Conservation (phyloP, 2,113 vertebrate genomes). For the Dasyornis broadbenti region DNA sequence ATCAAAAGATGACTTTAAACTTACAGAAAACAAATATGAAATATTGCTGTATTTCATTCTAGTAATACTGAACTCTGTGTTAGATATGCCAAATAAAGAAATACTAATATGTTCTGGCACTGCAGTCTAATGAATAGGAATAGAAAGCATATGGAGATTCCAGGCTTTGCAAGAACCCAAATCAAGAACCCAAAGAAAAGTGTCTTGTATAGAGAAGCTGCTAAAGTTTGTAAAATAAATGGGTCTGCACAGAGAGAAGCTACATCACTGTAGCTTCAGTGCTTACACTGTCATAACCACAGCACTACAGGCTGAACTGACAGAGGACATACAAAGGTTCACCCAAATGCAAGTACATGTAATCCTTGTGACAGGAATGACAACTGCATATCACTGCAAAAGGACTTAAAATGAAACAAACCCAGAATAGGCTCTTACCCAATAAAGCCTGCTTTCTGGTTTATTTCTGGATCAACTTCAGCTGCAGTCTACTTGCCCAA, state of each 20-base stretch:
- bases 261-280: background rate
- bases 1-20: background rate
- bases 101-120: background rate
- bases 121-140: background rate
- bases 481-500: background rate
- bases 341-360: background rate
- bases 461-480: background rate
- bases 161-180: background rate
- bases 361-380: background rate
- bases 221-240: background rate
- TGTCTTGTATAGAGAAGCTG: background rate
- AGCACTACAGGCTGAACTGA: background rate
- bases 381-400: fast-evolving
- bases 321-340: background rate
- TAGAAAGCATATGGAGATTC: background rate
- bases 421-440: background rate
- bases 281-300: background rate
- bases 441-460: background rate
- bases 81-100: background rate
- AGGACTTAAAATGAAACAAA: background rate
- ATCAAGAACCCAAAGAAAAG: background rate
- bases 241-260: background rate
- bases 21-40: background rate
- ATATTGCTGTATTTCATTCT: background rate
- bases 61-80: background rate